Evolutionary conservation across 2,797 vertebrate species (phyloP).

Genomic region (Anas acuta): DNA sequence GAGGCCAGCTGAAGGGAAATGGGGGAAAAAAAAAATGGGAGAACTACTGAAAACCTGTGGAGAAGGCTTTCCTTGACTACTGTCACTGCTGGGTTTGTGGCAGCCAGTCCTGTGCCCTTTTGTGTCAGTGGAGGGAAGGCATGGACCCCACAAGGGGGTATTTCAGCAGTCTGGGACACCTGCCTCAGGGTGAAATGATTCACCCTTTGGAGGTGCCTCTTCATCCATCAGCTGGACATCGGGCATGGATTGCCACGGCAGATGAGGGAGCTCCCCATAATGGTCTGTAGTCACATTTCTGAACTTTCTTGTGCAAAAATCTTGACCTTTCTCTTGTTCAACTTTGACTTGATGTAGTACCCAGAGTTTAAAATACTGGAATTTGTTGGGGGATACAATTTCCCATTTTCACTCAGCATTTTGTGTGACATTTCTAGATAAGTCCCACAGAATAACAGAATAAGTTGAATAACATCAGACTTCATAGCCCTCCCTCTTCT

Average conservation of each 20-base stretch:
- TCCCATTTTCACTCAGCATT: neutral
- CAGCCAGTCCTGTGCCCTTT: neutral
- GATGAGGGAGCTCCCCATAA: neutral
- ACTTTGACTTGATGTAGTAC: neutral
- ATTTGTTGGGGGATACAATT: neutral
- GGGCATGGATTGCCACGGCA: neutral
- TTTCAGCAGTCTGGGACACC: neutral
- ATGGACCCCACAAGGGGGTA: neutral
- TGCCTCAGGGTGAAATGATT: neutral
- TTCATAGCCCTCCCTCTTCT: neutral
- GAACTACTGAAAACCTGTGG: neutral
- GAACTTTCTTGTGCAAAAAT: neutral
- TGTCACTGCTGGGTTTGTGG: neutral
- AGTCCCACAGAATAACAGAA: fast-evolving
- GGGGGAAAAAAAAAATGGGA: neutral
- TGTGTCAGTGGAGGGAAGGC: neutral
- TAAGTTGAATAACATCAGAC: neutral
- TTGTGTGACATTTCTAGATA: neutral
- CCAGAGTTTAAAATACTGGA: neutral
- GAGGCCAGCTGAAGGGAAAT: neutral
- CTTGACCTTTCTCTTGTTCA: neutral
- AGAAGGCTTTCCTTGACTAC: neutral
- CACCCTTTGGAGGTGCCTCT: neutral
- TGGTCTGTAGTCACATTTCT: neutral
- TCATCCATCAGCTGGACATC: neutral